Conservation (phyloP, 2,797 vertebrate genomes). For the Tapirus indicus region DNA sequence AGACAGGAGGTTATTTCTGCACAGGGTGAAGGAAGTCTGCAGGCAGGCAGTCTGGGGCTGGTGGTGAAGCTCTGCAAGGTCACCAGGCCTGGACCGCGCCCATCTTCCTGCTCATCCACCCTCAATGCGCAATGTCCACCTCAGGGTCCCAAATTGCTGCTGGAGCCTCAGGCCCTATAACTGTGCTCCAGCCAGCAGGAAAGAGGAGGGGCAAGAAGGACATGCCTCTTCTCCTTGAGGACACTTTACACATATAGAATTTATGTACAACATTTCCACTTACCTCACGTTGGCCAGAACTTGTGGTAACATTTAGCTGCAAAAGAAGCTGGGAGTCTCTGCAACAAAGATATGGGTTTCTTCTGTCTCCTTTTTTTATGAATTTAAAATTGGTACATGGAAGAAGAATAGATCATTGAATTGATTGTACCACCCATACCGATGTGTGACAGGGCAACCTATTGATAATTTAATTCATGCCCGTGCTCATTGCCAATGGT, state of each 20-base stretch:
- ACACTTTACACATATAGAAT: neutral
- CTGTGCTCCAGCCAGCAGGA: neutral
- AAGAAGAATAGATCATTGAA: neutral
- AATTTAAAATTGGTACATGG: neutral
- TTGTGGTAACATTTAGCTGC: neutral
- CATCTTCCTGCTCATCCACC: neutral
- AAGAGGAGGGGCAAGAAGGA: neutral
- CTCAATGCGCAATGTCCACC: rapidly evolving
- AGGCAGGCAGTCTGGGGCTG: neutral
- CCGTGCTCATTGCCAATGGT: neutral
- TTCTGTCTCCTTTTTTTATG: neutral
- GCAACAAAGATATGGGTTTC: neutral
- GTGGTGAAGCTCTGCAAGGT: neutral
- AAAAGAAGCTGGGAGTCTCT: neutral
- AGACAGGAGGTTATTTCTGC: neutral
- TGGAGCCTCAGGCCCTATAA: neutral
- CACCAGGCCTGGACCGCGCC: no score
- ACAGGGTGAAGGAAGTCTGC: neutral
- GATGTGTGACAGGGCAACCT: neutral
- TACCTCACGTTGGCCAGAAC: neutral
- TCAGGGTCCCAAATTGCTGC: no score
- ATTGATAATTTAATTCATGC: neutral
- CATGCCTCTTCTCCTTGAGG: neutral
- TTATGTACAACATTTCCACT: neutral
- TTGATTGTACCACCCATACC: neutral